Evolutionary conservation across 2,888 invertebrate genomes (phyloP), one percentile per base, ranked within the genome.

Genomic region (Limnephilus rhombicus): DNA sequence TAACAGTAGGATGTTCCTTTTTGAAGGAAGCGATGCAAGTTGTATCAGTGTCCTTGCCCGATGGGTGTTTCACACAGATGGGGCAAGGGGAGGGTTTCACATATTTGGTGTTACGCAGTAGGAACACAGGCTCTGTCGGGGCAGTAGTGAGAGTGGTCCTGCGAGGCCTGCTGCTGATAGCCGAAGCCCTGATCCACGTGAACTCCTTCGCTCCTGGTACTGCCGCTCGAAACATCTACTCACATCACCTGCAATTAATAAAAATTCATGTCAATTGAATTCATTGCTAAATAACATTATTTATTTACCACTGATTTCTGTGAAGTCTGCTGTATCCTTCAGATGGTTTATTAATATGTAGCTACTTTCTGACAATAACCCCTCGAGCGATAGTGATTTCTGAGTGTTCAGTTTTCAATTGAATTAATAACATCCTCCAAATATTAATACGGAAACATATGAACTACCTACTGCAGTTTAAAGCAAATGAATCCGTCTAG

Each of bases 221-320:
- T 92, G 89, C 93, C 92, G 85, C 93, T 89, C 45, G 93, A 94
- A 94, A 94, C 91, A 93, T 90, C 94, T 92, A 91, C 91, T 94
- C 96, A 96, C 96, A 96, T 96, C 94, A 96, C 96, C 96, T 96
- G 95, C 0, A 91, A 92, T 34, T 9, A 68, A 68, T 45, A 12
- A n/a, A 24, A 24, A 68, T 68, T 68, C 9, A n/a, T 68, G 7
- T n/a, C n/a, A 68, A 24, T 68, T 68, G 9, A 68, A 68, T 68
- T 68, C 68, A n/a, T n/a, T 68, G 24, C 49, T 15, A 49, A 49
- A 49, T 49, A 49, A 49, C 15, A 4, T 49, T 13, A 49, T 49
- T 49, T 49, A 45, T 45, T 45, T 11, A 11, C 41, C 11, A 45
- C 12, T 11, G 45, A 0, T 45, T 15, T 15, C 49, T 49, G 49